Conservation (phyloP, 2,888 invertebrate genomes). For the Lasioglossum villosulum region DNA sequence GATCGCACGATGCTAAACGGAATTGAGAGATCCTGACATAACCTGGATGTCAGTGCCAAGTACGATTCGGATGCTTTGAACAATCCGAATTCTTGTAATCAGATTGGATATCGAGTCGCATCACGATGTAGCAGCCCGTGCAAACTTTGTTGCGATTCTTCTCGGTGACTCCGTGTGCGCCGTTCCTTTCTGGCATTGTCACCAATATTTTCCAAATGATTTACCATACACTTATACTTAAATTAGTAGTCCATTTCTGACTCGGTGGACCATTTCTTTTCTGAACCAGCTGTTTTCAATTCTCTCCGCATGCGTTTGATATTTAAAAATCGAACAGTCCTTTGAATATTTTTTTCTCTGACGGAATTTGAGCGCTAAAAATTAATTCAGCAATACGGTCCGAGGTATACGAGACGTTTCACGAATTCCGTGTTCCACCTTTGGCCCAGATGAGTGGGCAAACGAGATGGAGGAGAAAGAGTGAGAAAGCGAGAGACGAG, state of each 20-base stretch:
- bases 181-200: not conserved
- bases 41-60: constrained; percentile 44
- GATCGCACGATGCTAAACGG: constrained; percentile 47
- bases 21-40: constrained; percentile 49
- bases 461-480: not conserved
- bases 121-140: not conserved
- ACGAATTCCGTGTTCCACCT: not conserved
- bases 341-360: not conserved
- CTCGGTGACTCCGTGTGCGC: not conserved
- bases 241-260: not conserved
- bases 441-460: not conserved
- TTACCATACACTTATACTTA: too few relatives aligned
- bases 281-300: not conserved
- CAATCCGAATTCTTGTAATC: constrained; percentile 45
- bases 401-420: not conserved
- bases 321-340: not conserved
- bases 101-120: constrained; percentile 24
- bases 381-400: not conserved
- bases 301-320: not conserved
- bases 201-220: too few relatives aligned
- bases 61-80: constrained; percentile 46
- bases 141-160: not conserved
- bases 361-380: not conserved
- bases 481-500: not conserved
- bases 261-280: not conserved